Evolutionary conservation across 30 jellyfish, hydroid and myxozoan species (phyloP), one percentile per base, ranked within the genome.

Genomic region (Sanderia malayensis): DNA sequence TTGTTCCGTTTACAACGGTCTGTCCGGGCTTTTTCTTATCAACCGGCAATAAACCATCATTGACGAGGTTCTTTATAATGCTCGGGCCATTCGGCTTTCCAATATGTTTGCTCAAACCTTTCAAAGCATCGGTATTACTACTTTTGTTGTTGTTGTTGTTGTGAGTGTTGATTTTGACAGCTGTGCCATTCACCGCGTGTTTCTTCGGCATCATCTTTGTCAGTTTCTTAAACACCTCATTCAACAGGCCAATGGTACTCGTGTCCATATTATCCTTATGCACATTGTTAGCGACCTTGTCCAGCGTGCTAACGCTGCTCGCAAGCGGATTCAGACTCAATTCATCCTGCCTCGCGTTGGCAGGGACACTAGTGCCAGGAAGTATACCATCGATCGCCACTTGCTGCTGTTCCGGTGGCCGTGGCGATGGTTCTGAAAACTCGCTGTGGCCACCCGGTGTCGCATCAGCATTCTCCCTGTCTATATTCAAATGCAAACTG

Each of bases 141-240:
- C 82, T 46, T 11, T 53, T 49, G 27, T 78, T 64, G 0, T 18
- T 25, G 46, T 15, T 17, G 37, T 9, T 63, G n/a, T 53, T 49
- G 27, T 78, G 46, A 2, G 17, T 25, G 46, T 15, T 17, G 37
- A 1, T 63, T 29, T 49, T 34, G 2, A 25, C 69, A 4, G 13
- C 9, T 9, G 89, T 78, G 31, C 55, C 26, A 24, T 78, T 78
- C n/a, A n/a, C n/a, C 1, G 52, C 69, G 18, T 26, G 19, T n/a
- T 53, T 26, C 24, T 65, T 78, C 31, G 89, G 89, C 82, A 78
- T 19, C 31, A 78, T 41, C 29, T 65, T 78, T 41, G 59, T 78
- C 58, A 78, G 70, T 28, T 78, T 78, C 23, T 49, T 78, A 34
- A 78, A 78, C n/a, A 78, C 89, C 53, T 78, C 89, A 44, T 78